Conservation (phyloP, 2,113 vertebrate genomes). For the Saccopteryx leptura region DNA sequence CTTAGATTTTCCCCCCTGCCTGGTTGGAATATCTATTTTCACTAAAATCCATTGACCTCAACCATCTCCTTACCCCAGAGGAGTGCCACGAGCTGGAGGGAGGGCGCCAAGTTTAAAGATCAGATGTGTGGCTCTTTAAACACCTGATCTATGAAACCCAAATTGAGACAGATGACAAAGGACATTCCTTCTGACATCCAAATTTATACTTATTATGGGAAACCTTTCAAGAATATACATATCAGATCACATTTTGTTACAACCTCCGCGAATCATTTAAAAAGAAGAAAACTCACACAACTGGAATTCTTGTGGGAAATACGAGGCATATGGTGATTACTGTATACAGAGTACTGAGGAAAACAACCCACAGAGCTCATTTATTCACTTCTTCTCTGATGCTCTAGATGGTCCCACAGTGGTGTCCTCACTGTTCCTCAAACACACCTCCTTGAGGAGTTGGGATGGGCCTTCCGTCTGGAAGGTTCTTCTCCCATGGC, state of each 20-base stretch:
- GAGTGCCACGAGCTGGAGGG: neutral
- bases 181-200: slow-evolving; percentile 45
- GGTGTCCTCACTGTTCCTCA: neutral
- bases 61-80: neutral
- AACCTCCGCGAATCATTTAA: slow-evolving; percentile 49
- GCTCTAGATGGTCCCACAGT: too few relatives aligned
- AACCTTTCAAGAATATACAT: slow-evolving; percentile 51
- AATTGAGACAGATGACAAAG: slow-evolving; percentile 57
- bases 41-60: slow-evolving; percentile 26
- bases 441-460: neutral
- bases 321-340: neutral
- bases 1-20: slow-evolving; percentile 51
- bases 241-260: slow-evolving; percentile 64
- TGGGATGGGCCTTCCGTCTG: neutral
- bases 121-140: neutral
- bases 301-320: slow-evolving; percentile 50
- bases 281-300: slow-evolving; percentile 42
- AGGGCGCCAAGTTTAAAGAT: slow-evolving; percentile 39
- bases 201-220: slow-evolving; percentile 62
- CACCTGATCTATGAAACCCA: slow-evolving; percentile 55
- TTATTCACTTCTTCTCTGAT: neutral
- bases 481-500: neutral
- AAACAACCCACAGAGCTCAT: neutral
- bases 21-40: slow-evolving; percentile 29
- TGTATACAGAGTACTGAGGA: neutral